Evolutionary conservation across 2,888 invertebrate species (phyloP).

Genomic region (Drosophila helvetica): DNA sequence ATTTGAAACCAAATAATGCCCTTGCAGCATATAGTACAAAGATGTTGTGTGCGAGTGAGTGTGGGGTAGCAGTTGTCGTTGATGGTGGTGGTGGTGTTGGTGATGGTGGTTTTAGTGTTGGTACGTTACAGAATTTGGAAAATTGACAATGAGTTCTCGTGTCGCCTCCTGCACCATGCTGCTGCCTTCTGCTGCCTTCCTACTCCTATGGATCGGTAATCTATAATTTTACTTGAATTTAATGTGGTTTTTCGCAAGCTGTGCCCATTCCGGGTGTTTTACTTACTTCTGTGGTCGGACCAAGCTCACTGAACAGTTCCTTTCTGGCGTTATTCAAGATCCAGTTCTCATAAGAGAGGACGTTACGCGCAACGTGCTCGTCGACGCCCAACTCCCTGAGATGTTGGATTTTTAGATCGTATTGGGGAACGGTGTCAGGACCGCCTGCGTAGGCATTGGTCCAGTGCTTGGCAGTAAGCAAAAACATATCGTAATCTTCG

Average conservation of each 20-base stretch:
- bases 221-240: neutral
- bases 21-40: neutral
- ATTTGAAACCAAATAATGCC: neutral
- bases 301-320: conserved; percentile 90
- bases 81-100: too few species aligned
- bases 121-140: too few species aligned
- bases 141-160: too few species aligned
- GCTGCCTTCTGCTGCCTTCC: too few species aligned
- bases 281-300: conserved; percentile 1
- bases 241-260: neutral
- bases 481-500: conserved; percentile 93
- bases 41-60: too few species aligned
- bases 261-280: conserved; percentile 9
- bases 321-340: conserved; percentile 96
- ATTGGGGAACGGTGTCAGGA: conserved; percentile 90
- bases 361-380: conserved; percentile 93
- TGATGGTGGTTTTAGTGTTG: too few species aligned
- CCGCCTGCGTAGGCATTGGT: conserved; percentile 96
- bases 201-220: too few species aligned
- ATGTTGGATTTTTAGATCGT: conserved; percentile 93
- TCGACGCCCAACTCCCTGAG: conserved; percentile 97
- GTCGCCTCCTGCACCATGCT: too few species aligned
- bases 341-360: conserved; percentile 96
- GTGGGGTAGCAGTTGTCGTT: neutral
- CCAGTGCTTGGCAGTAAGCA: conserved; percentile 97